Base-by-base conservation (phyloP, 2,113 vertebrate species). In the Hydrochoerus hydrochaeris region DNA sequence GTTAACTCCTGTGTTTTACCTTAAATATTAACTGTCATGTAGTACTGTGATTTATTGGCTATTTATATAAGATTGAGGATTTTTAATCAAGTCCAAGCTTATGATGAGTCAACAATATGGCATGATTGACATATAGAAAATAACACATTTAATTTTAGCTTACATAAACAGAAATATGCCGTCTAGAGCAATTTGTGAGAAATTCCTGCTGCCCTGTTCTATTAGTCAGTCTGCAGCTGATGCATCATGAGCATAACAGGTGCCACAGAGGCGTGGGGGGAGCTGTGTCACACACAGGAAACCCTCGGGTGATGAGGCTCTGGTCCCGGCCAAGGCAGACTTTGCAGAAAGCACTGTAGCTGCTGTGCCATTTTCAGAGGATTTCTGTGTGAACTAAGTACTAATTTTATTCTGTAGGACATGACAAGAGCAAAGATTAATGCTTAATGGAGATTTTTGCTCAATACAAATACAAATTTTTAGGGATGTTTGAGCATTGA, bases 71-170 rank as follows among this genome's bases (percentile, higher is more conserved):
- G 57, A 93, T 30, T 8, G 86, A n/a, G 30, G 30, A 2, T 54
- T 80, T 97, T 96, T 85, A 95, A 81, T 3, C 60, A 7, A 96
- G 65, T 91, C 44, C 32, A 91, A 83, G 86, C 32, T 95, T 20
- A 85, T 41, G 80, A 78, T 94, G 83, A 92, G 26, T 98, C 75
- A 94, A 85, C 58, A 88, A 20, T 77, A 57, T 77, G 20, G n/a
- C 49, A 80, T 95, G 75, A 96, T 54, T 95, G 89, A 91, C 58
- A 85, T 89, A 63, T 16, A 90, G 35, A 85, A 91, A 95, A 89
- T 26, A 90, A 81, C 1, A 85, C 2, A 80, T 86, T 95, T 95
- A 95, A 93, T 97, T 95, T 98, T 97, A 96, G 62, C 13, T 11
- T 35, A 65, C 81, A 26, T 90, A 87, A 90, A 85, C 49, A 90